phyloP scores from a whole-genome alignment of 1,140 invertebrate species.

The Lasaia peninsularis region DNA sequence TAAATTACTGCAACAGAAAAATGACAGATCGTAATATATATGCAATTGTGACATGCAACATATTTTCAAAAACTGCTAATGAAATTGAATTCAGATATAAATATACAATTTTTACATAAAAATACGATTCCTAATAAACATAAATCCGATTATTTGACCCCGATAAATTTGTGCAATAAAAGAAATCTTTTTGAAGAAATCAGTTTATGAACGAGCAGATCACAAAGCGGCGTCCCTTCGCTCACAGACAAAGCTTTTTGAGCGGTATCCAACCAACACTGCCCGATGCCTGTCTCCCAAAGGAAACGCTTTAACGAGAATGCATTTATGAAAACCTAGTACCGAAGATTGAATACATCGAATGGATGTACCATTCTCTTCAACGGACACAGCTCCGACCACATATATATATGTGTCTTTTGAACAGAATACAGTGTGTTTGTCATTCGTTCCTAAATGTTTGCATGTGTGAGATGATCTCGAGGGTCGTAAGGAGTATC shows the following conservation, averaged over 20 bases:
- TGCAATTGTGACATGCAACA: too few species aligned
- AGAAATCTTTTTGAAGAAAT: neutral
- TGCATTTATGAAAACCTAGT: slow-evolving; percentile 28
- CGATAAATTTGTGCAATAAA: neutral
- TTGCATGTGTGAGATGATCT: slow-evolving; percentile 28
- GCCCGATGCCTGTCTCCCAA: slow-evolving; percentile 25
- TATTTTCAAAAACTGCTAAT: too few species aligned
- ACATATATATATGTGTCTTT: slow-evolving; percentile 29
- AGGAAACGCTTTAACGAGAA: slow-evolving; percentile 25
- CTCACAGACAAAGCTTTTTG: slow-evolving; percentile 13
- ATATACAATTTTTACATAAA: too few species aligned
- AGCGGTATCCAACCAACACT: slow-evolving; percentile 26
- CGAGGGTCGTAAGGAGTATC: slow-evolving; percentile 19
- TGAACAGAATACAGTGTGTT: slow-evolving; percentile 28
- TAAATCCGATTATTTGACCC: too few species aligned
- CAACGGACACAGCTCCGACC: slow-evolving; percentile 26
- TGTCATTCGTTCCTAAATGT: slow-evolving; percentile 32
- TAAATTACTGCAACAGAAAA: too few species aligned
- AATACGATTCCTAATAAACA: too few species aligned
- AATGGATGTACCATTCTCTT: slow-evolving; percentile 33
- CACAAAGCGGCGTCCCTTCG: slow-evolving; percentile 10
- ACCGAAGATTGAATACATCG: slow-evolving; percentile 23
- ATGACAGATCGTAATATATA: too few species aligned
- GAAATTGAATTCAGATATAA: too few species aligned
- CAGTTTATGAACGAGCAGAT: neutral